Conservation (phyloP, 2,888 invertebrate species). For the Clepsis dumicolana region DNA sequence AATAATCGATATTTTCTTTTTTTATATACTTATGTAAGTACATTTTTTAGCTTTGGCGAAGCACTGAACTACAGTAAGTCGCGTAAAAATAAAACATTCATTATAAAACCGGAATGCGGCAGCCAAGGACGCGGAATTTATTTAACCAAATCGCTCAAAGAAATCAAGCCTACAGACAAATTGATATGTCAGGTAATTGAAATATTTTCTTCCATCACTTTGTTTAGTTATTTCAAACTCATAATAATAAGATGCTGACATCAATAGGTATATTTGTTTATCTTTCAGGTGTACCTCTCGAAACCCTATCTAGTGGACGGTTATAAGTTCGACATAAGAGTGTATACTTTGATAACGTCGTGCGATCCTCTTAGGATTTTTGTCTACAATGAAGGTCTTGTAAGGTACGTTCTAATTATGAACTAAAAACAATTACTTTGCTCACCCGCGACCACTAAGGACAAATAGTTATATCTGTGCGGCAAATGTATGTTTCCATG, state of each 20-base stretch:
- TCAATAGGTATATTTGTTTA: not conserved
- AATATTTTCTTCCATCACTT: not conserved
- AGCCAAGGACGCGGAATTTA: slow-evolving; percentile 96
- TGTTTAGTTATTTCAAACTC: no score
- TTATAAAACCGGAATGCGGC: slow-evolving; percentile 96
- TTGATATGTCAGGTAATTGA: slow-evolving; percentile 93
- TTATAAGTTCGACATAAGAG: slow-evolving; percentile 96
- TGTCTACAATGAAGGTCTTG: slow-evolving; percentile 96
- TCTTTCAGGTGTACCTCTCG: slow-evolving; percentile 76
- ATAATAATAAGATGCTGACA: no score
- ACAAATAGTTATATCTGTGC: no score
- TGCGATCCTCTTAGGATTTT: slow-evolving; percentile 96
- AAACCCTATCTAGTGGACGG: slow-evolving; percentile 96
- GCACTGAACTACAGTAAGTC: slow-evolving; percentile 90
- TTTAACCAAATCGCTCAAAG: slow-evolving; percentile 93
- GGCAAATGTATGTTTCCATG: no score
- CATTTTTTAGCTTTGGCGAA: slow-evolving; percentile 88
- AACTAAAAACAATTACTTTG: no score
- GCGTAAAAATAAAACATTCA: slow-evolving; percentile 91
- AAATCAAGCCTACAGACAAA: slow-evolving; percentile 91
- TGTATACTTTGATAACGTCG: slow-evolving; percentile 95
- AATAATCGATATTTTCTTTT: no score
- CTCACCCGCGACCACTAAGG: no score
- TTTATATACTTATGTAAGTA: no score
- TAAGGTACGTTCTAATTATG: slow-evolving; percentile 86